Evolutionary conservation across 2,113 vertebrate genomes (phyloP).

Genomic region (Calonectris borealis): DNA sequence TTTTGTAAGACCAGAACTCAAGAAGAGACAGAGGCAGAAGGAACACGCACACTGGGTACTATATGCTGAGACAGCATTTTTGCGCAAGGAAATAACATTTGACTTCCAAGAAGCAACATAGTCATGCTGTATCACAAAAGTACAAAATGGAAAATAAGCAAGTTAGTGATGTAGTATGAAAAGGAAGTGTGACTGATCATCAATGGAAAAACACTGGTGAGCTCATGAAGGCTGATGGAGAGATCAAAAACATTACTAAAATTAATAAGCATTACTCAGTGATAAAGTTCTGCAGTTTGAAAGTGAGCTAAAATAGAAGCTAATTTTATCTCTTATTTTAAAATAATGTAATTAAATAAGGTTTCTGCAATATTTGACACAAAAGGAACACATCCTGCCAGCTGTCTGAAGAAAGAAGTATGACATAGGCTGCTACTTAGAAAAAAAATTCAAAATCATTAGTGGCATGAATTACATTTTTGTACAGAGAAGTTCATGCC

Average conservation of each 20-base stretch:
- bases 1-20: not conserved
- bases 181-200: not conserved
- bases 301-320: not conserved
- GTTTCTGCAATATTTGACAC: not conserved
- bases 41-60: accelerated
- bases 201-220: not conserved
- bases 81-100: not conserved
- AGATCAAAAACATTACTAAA: not conserved
- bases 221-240: not conserved
- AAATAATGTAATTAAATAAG: not conserved
- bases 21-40: not conserved
- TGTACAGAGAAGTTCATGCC: not conserved
- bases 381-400: not conserved
- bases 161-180: not conserved
- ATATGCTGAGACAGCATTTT: not conserved
- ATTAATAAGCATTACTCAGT: not conserved
- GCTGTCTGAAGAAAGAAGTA: not conserved
- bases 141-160: not conserved
- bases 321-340: not conserved
- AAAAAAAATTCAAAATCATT: not conserved
- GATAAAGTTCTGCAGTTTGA: not conserved
- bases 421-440: not conserved
- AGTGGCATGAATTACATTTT: not conserved
- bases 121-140: not conserved
- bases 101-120: not conserved